Base-by-base conservation (phyloP, 2,113 vertebrate genomes). In the Myrmecobius fasciatus region DNA sequence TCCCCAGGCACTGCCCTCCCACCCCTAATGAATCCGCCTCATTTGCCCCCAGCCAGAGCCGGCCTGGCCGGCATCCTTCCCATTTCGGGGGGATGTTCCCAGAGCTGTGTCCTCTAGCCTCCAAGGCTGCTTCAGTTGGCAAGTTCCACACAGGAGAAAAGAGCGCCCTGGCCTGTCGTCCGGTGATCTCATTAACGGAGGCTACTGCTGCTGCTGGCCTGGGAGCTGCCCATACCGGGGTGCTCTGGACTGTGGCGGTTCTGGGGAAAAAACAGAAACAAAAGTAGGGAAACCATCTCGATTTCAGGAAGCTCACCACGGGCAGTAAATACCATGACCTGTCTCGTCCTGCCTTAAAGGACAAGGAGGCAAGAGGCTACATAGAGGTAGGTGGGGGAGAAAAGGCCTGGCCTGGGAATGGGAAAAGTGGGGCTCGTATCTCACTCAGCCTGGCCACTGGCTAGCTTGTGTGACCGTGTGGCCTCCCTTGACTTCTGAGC, bases 181-280 rank as follows among this genome's bases (percentile, higher is more conserved):
- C 51, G n/a, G 54, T 25, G n/a, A 90, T 96, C 83, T 51, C 36
- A 26, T 98, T 99, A 99, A 98, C 99, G 99, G 93, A 99, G 98
- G 97, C 99, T 99, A 99, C 99, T 99, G 98, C 98, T 99, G 97
- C 99, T 99, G 99, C 99, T 99, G 97, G 99, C 99, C 97, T 99
- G 99, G 96, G 99, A 99, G 97, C 99, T 98, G 97, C 99, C 98
- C 96, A 99, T 98, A 5, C 99, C 99, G 0, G 99, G 99, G 94
- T 99, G 99, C 97, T 99, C 99, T 0, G 99, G 99, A 98, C 99
- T 99, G 98, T 99, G 99, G 67, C 99, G 99, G 98, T 99, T 99
- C 99, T 99, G 97, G 0, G 0, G 94, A 83, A 90, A 47, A 97
- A 94, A 89, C 53, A 96, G 31, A 26, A 67, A 89, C 49, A 56